These are phyloP conservation scores for Corydoras maculifer DNA, from an alignment of 2,113 vertebrate species.

Conservation along the genomic window DNA sequence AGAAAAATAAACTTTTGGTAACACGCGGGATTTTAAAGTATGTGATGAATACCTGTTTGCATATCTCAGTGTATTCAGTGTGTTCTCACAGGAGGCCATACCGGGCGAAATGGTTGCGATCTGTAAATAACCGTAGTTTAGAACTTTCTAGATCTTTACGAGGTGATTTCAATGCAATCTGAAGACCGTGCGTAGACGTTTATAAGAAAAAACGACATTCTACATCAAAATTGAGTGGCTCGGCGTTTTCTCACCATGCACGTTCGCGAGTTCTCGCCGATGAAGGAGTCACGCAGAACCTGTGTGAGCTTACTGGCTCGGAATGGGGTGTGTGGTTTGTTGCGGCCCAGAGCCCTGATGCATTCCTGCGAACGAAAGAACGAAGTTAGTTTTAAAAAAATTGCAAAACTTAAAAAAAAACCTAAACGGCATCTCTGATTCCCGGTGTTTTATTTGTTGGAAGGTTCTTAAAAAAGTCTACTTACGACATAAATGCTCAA, in stretches of 20 bases:
- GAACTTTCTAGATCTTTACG: not conserved
- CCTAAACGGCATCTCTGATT: too few species aligned
- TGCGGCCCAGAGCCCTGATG: conserved; percentile 91
- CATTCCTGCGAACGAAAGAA: conserved; percentile 73
- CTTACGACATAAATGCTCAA: too few species aligned
- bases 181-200: not conserved
- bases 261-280: conserved; percentile 94
- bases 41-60: conserved; percentile 80
- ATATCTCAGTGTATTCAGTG: conserved; percentile 93
- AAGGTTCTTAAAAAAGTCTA: too few species aligned
- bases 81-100: conserved; percentile 98
- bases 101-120: conserved; percentile 97
- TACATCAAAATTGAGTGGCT: not conserved
- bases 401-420: too few species aligned
- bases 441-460: too few species aligned
- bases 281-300: conserved; percentile 95
- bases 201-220: not conserved
- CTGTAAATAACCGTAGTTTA: conserved; percentile 54
- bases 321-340: conserved; percentile 95
- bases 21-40: too few species aligned
- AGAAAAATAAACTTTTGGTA: too few species aligned
- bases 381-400: too few species aligned
- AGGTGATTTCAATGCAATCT: not conserved
- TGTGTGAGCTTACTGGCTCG: conserved; percentile 98
- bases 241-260: conserved; percentile 79